Conservation (phyloP, 2,797 vertebrate genomes). For the Trachops cirrhosus region DNA sequence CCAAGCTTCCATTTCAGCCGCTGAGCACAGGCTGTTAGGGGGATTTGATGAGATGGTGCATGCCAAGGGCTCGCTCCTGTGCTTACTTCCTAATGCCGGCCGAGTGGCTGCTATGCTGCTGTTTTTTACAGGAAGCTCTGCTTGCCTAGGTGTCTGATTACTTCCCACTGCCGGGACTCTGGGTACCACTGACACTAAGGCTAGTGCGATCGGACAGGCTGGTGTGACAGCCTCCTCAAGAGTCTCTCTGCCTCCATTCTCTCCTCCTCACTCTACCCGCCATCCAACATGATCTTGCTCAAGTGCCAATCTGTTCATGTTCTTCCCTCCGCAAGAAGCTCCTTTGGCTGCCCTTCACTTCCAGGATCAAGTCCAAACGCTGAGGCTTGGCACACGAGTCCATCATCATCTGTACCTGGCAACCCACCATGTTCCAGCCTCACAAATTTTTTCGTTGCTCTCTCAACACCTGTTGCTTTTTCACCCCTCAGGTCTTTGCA, state of each 20-base stretch:
- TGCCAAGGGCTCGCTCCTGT: fast-evolving
- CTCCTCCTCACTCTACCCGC: not conserved
- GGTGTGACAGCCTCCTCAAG: not conserved
- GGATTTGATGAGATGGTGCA: not conserved
- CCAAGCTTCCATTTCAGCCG: not conserved
- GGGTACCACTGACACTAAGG: not conserved
- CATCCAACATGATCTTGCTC: not conserved
- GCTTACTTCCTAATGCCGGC: not conserved
- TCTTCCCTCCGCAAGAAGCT: not conserved
- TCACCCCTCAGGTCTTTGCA: not conserved
- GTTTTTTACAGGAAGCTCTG: not conserved
- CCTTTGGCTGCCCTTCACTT: not conserved
- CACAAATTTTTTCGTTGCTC: not conserved
- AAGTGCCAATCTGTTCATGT: not conserved
- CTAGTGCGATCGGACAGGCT: not conserved
- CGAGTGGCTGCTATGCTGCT: not conserved
- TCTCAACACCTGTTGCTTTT: not conserved
- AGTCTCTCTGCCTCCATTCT: not conserved
- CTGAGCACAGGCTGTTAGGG: not conserved
- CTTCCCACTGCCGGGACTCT: not conserved
- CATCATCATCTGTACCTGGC: not conserved
- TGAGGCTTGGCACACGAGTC: not conserved
- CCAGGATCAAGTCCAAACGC: constrained; percentile 12
- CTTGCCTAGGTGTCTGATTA: not conserved
- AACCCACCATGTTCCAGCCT: not conserved